These are phyloP conservation scores for Cathartes aura DNA, from an alignment of 2,113 vertebrate genomes.

Conservation along the genomic window DNA sequence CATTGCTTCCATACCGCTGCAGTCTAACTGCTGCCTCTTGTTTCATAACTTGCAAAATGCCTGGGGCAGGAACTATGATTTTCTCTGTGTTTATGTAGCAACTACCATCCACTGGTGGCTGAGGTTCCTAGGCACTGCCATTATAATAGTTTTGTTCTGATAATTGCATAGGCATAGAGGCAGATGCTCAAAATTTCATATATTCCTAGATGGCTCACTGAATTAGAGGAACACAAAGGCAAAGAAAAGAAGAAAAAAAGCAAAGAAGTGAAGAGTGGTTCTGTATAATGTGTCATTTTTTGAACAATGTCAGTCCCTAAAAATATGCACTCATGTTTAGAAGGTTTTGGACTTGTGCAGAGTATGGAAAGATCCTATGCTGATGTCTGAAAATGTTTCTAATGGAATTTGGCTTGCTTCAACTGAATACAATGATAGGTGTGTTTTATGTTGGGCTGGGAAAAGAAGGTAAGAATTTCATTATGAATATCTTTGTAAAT, in stretches of 20 bases:
- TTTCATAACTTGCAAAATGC: conserved; percentile 25
- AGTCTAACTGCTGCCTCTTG: conserved; percentile 4
- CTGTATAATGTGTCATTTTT: not conserved
- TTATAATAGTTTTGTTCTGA: not conserved
- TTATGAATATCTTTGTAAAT: conserved; percentile 60
- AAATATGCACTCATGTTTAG: not conserved
- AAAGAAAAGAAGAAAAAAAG: not conserved
- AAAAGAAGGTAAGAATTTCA: conserved; percentile 51
- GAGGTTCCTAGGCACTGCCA: not conserved
- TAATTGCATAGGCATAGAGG: not conserved
- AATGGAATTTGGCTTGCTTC: conserved; percentile 10
- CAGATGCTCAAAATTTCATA: not conserved
- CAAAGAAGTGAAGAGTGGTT: not conserved
- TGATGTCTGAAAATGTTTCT: not conserved
- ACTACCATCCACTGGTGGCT: not conserved
- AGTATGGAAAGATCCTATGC: not conserved
- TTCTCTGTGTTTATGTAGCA: conserved; percentile 27
- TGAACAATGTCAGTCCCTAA: not conserved
- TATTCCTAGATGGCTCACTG: not conserved
- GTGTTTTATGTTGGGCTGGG: conserved; percentile 29
- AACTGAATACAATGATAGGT: conserved; percentile 20
- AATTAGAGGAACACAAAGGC: not conserved
- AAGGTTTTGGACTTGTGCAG: not conserved
- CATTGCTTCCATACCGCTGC: not conserved
- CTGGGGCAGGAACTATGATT: conserved; percentile 2